Percentiles rank a stretch among this genome's conserved stretches.
phyloP scores from a whole-genome alignment of 1,140 invertebrate genomes.

The Drosophila truncata region DNA sequence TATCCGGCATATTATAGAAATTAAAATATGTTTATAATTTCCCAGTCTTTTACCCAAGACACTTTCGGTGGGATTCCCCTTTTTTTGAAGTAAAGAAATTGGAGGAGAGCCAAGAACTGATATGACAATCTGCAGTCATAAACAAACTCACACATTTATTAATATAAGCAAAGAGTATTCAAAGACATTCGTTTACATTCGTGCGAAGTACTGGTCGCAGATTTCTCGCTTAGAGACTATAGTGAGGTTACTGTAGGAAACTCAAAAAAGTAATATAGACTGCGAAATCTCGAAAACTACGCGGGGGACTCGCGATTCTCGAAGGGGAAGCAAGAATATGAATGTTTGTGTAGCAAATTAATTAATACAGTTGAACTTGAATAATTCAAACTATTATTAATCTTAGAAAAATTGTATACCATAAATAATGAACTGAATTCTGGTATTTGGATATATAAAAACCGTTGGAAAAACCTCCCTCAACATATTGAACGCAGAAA shows the following conservation, averaged over 20 bases:
- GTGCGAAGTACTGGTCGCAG: neutral
- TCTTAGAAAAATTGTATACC: no score
- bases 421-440: no score
- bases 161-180: neutral
- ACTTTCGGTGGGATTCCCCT: constrained; percentile 10
- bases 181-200: neutral
- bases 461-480: neutral
- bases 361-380: neutral
- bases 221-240: constrained; percentile 1
- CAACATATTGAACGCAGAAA: constrained; percentile 1
- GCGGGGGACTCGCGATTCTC: neutral
- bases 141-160: neutral
- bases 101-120: neutral
- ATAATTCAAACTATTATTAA: neutral
- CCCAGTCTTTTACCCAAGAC: neutral
- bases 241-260: neutral
- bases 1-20: no score
- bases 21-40: neutral
- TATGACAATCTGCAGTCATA: neutral
- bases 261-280: neutral
- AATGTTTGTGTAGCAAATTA: neutral
- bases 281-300: neutral
- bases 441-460: neutral
- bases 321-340: neutral
- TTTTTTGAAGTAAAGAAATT: neutral